Evolutionary conservation across 2,888 invertebrate species (phyloP).

Genomic region (Chalcis sispes): DNA sequence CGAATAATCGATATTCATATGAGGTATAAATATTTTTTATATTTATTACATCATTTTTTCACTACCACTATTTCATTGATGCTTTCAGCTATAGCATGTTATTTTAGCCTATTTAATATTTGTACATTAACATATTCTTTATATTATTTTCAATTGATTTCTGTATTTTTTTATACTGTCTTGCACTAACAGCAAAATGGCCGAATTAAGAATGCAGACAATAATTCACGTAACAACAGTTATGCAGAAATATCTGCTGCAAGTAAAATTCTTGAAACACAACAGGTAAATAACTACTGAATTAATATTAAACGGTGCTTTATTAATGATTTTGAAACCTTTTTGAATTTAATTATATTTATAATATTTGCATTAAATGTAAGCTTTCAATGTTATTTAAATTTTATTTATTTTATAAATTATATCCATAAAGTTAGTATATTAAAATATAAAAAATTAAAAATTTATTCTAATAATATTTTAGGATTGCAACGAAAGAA

Average conservation of each 20-base stretch:
- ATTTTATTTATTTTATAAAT: background rate
- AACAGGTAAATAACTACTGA: slow-evolving; percentile 44
- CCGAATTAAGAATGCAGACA: slow-evolving; percentile 66
- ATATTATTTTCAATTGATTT: slow-evolving; percentile 31
- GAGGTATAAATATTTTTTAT: slow-evolving; percentile 65
- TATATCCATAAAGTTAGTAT: background rate
- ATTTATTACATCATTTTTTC: slow-evolving; percentile 30
- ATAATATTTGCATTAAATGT: background rate
- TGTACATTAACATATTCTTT: slow-evolving; percentile 26
- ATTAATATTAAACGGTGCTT: slow-evolving; percentile 14
- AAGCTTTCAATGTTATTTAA: background rate
- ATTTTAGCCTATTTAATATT: slow-evolving; percentile 17
- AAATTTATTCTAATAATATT: slow-evolving; percentile 40
- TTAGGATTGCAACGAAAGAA: slow-evolving; percentile 67
- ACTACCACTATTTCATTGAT: slow-evolving; percentile 20
- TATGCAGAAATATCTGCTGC: slow-evolving; percentile 59
- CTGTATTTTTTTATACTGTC: slow-evolving; percentile 32
- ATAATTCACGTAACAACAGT: slow-evolving; percentile 64
- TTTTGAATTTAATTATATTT: slow-evolving; percentile 13
- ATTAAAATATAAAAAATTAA: slow-evolving; percentile 1
- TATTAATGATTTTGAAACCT: background rate
- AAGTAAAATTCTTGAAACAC: slow-evolving; percentile 64
- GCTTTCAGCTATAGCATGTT: background rate
- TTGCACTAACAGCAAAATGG: slow-evolving; percentile 68
- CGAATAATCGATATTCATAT: slow-evolving; percentile 71